A percentile compares a stretch with the other conserved stretches of the same genome.
Conservation (phyloP, 2,888 invertebrate species). For the Phengaris alcon region DNA sequence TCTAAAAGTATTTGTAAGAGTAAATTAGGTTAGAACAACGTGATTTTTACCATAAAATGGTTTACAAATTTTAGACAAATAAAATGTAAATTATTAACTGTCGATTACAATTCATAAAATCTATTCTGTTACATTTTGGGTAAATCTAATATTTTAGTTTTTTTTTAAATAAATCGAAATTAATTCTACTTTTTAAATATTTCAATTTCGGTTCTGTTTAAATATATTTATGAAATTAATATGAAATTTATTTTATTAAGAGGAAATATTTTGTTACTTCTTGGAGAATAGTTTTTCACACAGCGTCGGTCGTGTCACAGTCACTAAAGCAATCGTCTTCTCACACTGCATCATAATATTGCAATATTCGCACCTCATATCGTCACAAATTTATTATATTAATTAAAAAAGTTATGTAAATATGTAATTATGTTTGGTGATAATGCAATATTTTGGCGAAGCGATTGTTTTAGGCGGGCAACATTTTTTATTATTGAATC, state of each 20-base stretch:
- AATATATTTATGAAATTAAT: background rate
- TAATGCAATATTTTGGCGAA: slow-evolving; percentile 20
- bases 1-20: background rate
- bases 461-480: slow-evolving; percentile 68
- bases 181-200: background rate
- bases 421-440: background rate
- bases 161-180: background rate
- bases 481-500: slow-evolving; percentile 53
- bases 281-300: background rate
- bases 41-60: background rate
- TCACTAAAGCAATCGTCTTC: slow-evolving; percentile 23
- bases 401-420: slow-evolving; percentile 9
- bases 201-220: background rate
- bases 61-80: background rate
- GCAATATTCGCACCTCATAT: slow-evolving; percentile 16
- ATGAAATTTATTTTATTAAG: background rate
- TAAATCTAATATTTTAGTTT: background rate
- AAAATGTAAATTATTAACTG: background rate
- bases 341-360: slow-evolving; percentile 17
- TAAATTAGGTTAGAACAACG: background rate
- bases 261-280: background rate
- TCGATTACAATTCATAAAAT: background rate
- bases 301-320: slow-evolving; percentile 22
- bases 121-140: background rate
- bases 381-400: slow-evolving; percentile 19